Evolutionary conservation across 2,797 vertebrate genomes (phyloP), one percentile per base, ranked within the genome.

Genomic region (Dallia pectoralis): DNA sequence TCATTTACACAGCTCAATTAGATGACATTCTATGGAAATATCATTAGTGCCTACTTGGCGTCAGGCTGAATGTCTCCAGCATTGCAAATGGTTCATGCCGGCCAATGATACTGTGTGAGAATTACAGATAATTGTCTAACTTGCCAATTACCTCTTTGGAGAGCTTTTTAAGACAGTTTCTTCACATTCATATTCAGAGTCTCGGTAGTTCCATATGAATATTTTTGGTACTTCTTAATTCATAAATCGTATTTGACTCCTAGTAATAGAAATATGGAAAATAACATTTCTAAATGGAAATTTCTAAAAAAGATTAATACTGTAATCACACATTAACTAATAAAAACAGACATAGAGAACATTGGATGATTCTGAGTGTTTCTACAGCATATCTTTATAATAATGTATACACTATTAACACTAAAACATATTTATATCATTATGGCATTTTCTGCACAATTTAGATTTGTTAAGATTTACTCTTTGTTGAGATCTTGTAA

Each of bases 121-220:
- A 74, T 75, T 78, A 70, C 70, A 73, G 9, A 80, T 87, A 85
- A 85, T 79, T 87, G 78, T 78, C 79, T 53, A 74, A 75, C 72
- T 72, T 81, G 11, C 78, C 71, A 84, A 87, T 90, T 87, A 79
- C 71, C 77, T n/a, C 40, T 69, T 77, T 82, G 66, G 80, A 74
- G 75, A 71, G 69, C 74, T 81, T 73, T 82, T 78, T 25, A 9
- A 27, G 68, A 47, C 48, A 65, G 75, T 82, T 64, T 68, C 85
- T 89, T 79, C 79, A 25, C 11, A 59, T 59, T 56, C 53, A 11
- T 59, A 80, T 80, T 86, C 78, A 81, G 74, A 82, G 72, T 70
- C 70, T 73, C 81, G 82, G 82, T 87, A 82, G 69, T 75, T 79
- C 75, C 61, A 81, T 78, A 75, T 83, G 69, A 87, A 84, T 85